These are phyloP conservation scores for Serinus canaria DNA, from an alignment of 2,113 vertebrate genomes.

Conservation along the genomic window DNA sequence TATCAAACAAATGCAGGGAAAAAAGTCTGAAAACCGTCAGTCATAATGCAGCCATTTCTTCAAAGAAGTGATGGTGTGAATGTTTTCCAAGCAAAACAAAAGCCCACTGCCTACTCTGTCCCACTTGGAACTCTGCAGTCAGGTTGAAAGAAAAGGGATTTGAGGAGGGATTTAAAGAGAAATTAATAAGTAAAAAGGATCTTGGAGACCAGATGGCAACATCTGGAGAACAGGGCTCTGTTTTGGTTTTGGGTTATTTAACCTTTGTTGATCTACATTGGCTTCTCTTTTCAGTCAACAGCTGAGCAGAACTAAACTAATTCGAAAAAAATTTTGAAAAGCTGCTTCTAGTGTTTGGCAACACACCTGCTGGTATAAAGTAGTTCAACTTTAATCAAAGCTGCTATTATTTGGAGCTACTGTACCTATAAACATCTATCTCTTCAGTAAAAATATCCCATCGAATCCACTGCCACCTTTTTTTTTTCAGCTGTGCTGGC, in stretches of 20 bases:
- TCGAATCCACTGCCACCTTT: neutral
- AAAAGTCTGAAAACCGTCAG: neutral
- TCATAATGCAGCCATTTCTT: neutral
- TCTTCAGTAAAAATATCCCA: neutral
- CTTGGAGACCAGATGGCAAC: neutral
- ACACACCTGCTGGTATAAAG: neutral
- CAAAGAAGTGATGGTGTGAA: neutral
- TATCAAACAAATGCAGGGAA: neutral
- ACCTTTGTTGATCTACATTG: neutral
- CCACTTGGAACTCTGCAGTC: neutral
- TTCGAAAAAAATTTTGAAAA: conserved; percentile 1
- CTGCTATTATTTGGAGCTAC: neutral
- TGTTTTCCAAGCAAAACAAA: conserved; percentile 33
- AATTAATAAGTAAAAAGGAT: conserved; percentile 23
- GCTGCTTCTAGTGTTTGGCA: neutral
- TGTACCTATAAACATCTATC: neutral
- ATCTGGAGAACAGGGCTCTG: conserved; percentile 1
- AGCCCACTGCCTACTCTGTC: neutral
- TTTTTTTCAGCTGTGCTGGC: neutral
- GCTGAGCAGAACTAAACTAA: neutral
- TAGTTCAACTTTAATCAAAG: neutral
- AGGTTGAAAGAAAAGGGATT: conserved; percentile 21
- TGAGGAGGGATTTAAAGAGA: neutral
- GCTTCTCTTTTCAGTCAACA: neutral
- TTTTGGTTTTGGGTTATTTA: conserved; percentile 4